A percentile compares a stretch with the other conserved stretches of the same genome.
Evolutionary conservation across 2,113 vertebrate genomes (phyloP).

Genomic region (Rattus rattus): DNA sequence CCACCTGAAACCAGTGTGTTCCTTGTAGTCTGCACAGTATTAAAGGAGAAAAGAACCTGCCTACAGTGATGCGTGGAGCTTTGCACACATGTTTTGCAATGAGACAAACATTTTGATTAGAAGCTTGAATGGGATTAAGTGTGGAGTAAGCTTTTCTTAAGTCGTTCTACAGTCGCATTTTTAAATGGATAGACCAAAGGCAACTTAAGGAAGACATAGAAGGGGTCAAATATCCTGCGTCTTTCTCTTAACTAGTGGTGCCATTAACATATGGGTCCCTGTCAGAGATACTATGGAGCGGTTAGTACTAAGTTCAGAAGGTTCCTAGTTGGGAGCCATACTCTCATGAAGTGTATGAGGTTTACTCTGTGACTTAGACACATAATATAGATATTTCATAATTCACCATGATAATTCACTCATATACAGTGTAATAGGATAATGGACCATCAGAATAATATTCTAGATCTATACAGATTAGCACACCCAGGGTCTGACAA

Average conservation of each 20-base stretch:
- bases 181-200: neutral
- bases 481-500: neutral
- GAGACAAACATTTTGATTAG: neutral
- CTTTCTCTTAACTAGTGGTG: neutral
- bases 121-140: neutral
- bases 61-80: neutral
- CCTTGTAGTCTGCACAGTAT: neutral
- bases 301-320: neutral
- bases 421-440: neutral
- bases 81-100: neutral
- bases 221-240: neutral
- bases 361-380: neutral
- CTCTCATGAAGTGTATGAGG: neutral
- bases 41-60: neutral
- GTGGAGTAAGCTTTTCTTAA: slow-evolving; percentile 18
- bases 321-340: neutral
- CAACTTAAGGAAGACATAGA: slow-evolving; percentile 9
- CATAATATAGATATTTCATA: neutral
- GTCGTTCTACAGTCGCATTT: neutral
- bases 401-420: neutral
- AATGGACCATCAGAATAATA: neutral
- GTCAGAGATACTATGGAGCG: neutral
- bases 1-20: neutral
- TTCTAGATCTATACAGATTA: neutral
- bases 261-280: neutral